phyloP scores from a whole-genome alignment of 2,113 vertebrate species.

The Acrocephalus arundinaceus region DNA sequence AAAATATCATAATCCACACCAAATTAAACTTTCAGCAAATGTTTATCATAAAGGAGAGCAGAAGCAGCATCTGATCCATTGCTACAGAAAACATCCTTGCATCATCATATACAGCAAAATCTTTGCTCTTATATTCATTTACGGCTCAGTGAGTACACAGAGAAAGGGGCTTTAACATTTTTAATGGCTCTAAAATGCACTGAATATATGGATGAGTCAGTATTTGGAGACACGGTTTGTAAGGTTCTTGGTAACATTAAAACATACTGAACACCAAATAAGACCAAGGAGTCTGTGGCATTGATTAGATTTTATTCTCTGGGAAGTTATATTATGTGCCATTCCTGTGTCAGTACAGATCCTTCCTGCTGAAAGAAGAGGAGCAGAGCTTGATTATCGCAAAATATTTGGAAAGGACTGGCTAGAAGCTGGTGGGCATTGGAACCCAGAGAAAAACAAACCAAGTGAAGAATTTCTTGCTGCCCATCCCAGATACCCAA shows the following conservation, averaged over 20 bases:
- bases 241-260: neutral
- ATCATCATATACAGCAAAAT: neutral
- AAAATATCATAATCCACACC: neutral
- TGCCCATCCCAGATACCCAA: conserved; percentile 84
- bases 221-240: neutral
- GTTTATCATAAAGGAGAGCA: neutral
- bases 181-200: neutral
- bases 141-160: neutral
- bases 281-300: neutral
- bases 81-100: neutral
- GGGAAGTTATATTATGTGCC: neutral
- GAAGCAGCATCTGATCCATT: neutral
- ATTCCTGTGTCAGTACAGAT: conserved; percentile 73
- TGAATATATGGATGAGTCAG: neutral
- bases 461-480: conserved; percentile 76
- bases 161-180: neutral
- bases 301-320: neutral
- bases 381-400: conserved; percentile 92
- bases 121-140: neutral
- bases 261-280: neutral
- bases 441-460: conserved; percentile 70
- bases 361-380: conserved; percentile 77
- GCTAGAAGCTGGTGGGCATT: conserved; percentile 83
- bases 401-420: conserved; percentile 89
- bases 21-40: neutral